Evolutionary conservation across 2,797 vertebrate genomes (phyloP).

Genomic region (Onychomys torridus): DNA sequence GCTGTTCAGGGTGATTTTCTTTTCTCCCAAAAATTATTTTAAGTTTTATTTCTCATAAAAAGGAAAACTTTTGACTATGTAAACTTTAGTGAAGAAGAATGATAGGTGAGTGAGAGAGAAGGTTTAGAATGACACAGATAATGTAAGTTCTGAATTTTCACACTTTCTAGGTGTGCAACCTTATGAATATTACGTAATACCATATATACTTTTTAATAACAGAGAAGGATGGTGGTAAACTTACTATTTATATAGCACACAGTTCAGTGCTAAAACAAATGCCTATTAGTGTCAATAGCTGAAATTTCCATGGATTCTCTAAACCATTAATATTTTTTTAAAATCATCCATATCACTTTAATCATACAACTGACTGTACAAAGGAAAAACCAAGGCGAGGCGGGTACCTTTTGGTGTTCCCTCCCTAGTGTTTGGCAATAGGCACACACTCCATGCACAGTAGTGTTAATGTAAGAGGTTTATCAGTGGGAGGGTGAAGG

Average conservation of each 20-base stretch:
- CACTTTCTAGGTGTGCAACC: not conserved
- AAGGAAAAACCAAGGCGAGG: no score
- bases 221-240: not conserved
- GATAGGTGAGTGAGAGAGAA: not conserved
- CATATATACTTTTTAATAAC: not conserved
- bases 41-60: not conserved
- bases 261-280: not conserved
- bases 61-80: not conserved
- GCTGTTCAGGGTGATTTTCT: not conserved
- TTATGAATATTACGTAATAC: not conserved
- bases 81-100: not conserved
- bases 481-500: not conserved
- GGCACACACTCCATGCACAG: no score
- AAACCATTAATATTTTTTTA: no score
- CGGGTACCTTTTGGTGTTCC: no score
- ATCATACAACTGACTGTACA: no score
- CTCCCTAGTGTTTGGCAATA: no score
- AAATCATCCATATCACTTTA: no score
- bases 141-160: not conserved
- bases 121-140: not conserved
- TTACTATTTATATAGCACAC: not conserved
- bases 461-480: not conserved
- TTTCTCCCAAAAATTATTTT: not conserved
- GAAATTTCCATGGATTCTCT: no score
- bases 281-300: not conserved